These are phyloP conservation scores for Callimorpha dominula DNA, from an alignment of 2,888 invertebrate species.

Conservation along the genomic window DNA sequence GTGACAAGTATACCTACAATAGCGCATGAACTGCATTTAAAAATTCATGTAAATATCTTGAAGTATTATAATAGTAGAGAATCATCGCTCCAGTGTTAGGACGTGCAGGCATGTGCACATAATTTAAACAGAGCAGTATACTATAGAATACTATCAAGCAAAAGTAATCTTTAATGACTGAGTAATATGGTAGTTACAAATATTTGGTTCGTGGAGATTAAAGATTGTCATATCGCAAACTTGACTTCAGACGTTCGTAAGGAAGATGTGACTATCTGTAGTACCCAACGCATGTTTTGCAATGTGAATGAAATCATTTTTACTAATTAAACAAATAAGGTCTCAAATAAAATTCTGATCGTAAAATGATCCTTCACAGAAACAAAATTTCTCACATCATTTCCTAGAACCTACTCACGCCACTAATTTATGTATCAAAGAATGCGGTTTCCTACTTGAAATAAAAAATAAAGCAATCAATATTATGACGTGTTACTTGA, in stretches of 20 bases:
- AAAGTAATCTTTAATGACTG: constrained; percentile 27
- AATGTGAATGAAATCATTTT: constrained; percentile 56
- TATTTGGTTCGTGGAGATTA: constrained; percentile 14
- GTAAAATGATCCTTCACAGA: constrained; percentile 53
- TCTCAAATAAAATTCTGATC: constrained; percentile 44
- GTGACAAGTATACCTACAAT: constrained; percentile 50
- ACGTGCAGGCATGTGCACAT: constrained; percentile 66
- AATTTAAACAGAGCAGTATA: constrained; percentile 45
- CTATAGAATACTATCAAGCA: constrained; percentile 22
- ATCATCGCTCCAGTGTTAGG: constrained; percentile 61
- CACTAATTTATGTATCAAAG: constrained; percentile 48
- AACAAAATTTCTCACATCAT: constrained; percentile 46
- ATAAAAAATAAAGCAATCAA: constrained; percentile 6
- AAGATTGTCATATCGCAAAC: constrained; percentile 28
- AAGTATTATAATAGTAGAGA: constrained; percentile 58
- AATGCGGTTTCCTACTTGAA: constrained; percentile 43
- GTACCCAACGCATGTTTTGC: constrained; percentile 30
- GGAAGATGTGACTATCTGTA: constrained; percentile 65
- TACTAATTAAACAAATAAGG: constrained; percentile 48
- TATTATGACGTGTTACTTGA: constrained; percentile 2
- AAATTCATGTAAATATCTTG: constrained; percentile 68
- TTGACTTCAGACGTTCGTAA: constrained; percentile 65
- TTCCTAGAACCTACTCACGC: constrained; percentile 55
- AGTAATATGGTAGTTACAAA: constrained; percentile 21
- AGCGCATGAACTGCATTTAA: constrained; percentile 60